These are phyloP conservation scores for Microcebus ravelobensis DNA, from an alignment of 2,113 vertebrate genomes.

Conservation along the genomic window DNA sequence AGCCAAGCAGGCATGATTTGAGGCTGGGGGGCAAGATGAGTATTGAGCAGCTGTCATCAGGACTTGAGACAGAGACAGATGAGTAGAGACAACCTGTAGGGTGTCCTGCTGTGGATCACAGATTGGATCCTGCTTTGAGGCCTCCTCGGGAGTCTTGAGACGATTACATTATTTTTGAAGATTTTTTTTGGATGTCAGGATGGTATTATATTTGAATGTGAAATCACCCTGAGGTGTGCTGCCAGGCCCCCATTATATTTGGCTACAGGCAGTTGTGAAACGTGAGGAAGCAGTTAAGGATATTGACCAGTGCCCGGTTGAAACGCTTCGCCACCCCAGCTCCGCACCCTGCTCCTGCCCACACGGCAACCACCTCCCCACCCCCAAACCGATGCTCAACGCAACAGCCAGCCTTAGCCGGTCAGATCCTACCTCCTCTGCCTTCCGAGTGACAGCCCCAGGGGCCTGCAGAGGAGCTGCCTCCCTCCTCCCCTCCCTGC, in stretches of 20 bases:
- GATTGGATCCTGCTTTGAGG: background rate
- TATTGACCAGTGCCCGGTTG: rapidly evolving
- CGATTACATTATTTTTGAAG: background rate
- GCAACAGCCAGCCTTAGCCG: background rate
- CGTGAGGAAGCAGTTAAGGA: background rate
- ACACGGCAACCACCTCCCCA: background rate
- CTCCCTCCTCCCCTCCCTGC: background rate
- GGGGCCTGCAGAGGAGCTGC: background rate
- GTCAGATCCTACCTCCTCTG: background rate
- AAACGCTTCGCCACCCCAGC: background rate
- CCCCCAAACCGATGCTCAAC: background rate
- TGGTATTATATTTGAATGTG: too few relatives aligned
- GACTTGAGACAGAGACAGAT: background rate
- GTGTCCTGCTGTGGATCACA: background rate
- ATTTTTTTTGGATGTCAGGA: background rate
- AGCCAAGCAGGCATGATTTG: background rate
- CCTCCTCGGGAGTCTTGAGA: background rate
- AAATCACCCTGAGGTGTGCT: background rate
- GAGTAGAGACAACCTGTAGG: background rate
- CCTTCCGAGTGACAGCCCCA: background rate
- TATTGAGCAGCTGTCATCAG: too few relatives aligned
- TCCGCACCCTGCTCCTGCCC: background rate
- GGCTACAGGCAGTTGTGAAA: background rate
- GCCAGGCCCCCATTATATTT: too few relatives aligned
- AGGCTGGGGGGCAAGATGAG: rapidly evolving